A percentile compares a stretch with the other conserved stretches of the same genome.
Evolutionary conservation across 2,888 invertebrate species (phyloP).

Genomic region (Diadegma fenestrale): DNA sequence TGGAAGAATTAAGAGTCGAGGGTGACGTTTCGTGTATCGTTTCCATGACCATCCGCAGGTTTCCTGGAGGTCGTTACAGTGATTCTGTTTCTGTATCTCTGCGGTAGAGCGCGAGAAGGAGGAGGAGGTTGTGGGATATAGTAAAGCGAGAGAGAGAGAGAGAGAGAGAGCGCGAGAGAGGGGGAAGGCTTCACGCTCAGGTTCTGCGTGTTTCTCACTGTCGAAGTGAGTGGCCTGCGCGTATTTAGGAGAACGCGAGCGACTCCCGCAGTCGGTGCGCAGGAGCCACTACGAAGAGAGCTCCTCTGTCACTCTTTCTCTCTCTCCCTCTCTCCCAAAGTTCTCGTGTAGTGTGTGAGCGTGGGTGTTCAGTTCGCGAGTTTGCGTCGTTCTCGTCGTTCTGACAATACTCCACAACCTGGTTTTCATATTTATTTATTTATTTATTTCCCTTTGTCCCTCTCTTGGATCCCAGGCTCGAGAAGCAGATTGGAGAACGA

Average conservation of each 20-base stretch:
- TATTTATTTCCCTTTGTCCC: constrained; percentile 6
- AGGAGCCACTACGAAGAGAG: constrained; percentile 64
- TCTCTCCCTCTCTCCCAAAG: constrained; percentile 15
- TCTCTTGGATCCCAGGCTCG: constrained; percentile 16
- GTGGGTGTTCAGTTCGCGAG: constrained; percentile 45
- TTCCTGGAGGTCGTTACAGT: constrained; percentile 62
- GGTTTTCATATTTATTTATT: constrained; percentile 23
- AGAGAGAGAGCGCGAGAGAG: not conserved
- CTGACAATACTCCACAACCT: constrained; percentile 3
- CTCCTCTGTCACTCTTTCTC: constrained; percentile 29
- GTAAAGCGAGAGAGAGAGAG: constrained; percentile 8
- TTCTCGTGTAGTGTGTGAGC: constrained; percentile 29
- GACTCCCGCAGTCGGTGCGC: constrained; percentile 68
- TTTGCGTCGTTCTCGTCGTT: constrained; percentile 47
- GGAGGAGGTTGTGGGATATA: not conserved
- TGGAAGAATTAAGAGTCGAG: constrained; percentile 5
- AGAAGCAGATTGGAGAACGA: constrained; percentile 1
- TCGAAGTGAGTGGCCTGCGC: constrained; percentile 65
- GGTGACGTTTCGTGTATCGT: constrained; percentile 53
- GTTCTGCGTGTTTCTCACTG: constrained; percentile 50
- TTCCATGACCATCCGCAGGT: constrained; percentile 63
- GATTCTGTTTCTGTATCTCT: constrained; percentile 48
- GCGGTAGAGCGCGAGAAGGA: constrained; percentile 5
- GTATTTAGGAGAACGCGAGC: constrained; percentile 65
- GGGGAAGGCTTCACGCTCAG: constrained; percentile 51